Evolutionary conservation across 2,888 invertebrate species (phyloP).

Genomic region (Silvanus unidentatus): DNA sequence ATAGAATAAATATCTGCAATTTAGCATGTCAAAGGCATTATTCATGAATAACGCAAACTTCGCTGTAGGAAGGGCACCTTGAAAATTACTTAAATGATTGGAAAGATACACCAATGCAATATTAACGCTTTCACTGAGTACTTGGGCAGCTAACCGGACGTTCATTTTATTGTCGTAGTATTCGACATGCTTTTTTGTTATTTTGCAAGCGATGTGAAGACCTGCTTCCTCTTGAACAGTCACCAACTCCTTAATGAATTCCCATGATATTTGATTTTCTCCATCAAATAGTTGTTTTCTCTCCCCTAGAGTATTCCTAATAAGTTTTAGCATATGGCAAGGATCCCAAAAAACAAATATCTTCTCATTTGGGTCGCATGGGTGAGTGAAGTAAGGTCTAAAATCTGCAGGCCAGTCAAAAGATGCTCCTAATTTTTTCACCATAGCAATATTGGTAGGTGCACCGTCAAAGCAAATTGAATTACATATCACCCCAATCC

Average conservation of each 20-base stretch:
- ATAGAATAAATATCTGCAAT: slow-evolving; percentile 11
- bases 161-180: slow-evolving; percentile 17
- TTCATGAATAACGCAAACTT: slow-evolving; percentile 20
- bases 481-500: not conserved
- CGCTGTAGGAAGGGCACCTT: slow-evolving; percentile 10
- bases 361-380: not conserved
- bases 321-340: slow-evolving; percentile 10
- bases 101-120: slow-evolving; percentile 13
- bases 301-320: slow-evolving; percentile 4
- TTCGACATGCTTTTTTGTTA: slow-evolving; percentile 11
- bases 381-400: slow-evolving; percentile 9
- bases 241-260: slow-evolving; percentile 1
- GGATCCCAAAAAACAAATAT: slow-evolving; percentile 8
- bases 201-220: slow-evolving; percentile 3
- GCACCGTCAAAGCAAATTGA: not conserved
- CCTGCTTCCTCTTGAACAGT: slow-evolving; percentile 3
- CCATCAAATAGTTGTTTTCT: not conserved
- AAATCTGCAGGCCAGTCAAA: not conserved
- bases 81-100: slow-evolving; percentile 7
- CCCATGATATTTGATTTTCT: not conserved
- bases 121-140: slow-evolving; percentile 16
- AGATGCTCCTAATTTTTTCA: not conserved
- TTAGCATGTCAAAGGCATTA: slow-evolving; percentile 28
- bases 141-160: slow-evolving; percentile 17
- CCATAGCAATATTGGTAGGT: not conserved